These are phyloP conservation scores for Sisyra terminalis DNA, from an alignment of 2,888 invertebrate species.

Conservation along the genomic window DNA sequence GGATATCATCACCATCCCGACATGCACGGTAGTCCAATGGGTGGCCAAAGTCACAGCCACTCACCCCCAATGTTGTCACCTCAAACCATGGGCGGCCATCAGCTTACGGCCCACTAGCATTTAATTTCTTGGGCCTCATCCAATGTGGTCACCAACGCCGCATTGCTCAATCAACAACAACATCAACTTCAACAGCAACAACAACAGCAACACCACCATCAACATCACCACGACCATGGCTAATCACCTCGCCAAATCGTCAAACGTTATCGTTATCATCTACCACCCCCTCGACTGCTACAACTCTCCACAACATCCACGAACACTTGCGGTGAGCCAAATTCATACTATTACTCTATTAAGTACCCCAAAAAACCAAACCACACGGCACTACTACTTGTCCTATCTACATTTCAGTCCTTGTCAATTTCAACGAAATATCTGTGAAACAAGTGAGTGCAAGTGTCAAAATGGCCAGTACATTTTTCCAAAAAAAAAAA, in stretches of 20 bases:
- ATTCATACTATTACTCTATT: no score
- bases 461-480: no score
- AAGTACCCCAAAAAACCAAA: no score
- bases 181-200: neutral
- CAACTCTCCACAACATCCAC: neutral
- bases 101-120: conserved; percentile 69
- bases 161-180: conserved; percentile 3
- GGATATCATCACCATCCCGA: conserved; percentile 69
- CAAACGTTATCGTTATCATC: neutral
- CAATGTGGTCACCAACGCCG: conserved; percentile 1
- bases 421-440: neutral
- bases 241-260: neutral
- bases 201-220: neutral
- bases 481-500: no score
- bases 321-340: neutral
- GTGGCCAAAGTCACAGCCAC: conserved; percentile 62
- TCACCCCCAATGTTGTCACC: conserved; percentile 74
- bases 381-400: no score
- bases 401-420: no score
- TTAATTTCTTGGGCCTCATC: conserved; percentile 63
- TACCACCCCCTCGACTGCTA: neutral
- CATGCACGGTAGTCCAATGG: conserved; percentile 73
- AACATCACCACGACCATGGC: conserved; percentile 7
- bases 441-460: neutral
- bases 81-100: conserved; percentile 59